Percentiles rank a stretch among this genome's conserved stretches.
Evolutionary conservation across 2,113 vertebrate species (phyloP).

Genomic region (Danionella cerebrum): DNA sequence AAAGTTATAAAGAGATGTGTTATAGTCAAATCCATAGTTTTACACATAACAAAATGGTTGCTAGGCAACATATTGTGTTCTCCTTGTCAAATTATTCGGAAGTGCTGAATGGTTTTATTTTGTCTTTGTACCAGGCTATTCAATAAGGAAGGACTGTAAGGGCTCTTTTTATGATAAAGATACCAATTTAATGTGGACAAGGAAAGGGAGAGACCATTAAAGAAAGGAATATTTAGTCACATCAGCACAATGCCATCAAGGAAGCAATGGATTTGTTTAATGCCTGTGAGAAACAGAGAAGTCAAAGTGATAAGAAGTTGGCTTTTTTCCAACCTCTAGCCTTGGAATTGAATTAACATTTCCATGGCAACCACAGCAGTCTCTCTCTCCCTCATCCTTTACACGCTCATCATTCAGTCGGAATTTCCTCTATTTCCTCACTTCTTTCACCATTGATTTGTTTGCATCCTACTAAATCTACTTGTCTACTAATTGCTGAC

Average conservation of each 20-base stretch:
- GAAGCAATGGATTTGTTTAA: conserved; percentile 9
- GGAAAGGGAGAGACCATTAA: not conserved
- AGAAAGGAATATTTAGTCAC: not conserved
- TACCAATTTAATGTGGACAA: not conserved
- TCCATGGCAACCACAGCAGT: conserved; percentile 25
- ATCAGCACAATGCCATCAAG: conserved; percentile 2
- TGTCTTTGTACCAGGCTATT: not conserved
- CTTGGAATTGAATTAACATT: conserved; percentile 37
- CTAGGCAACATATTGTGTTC: too few species aligned
- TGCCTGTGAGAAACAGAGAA: not conserved
- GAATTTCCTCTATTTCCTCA: conserved; percentile 5
- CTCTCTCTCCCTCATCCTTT: not conserved
- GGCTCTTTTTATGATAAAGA: too few species aligned
- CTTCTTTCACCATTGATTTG: not conserved
- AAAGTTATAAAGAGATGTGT: too few species aligned
- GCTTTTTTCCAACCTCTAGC: conserved; percentile 8
- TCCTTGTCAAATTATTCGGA: too few species aligned
- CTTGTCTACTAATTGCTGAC: too few species aligned
- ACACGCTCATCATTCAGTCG: not conserved
- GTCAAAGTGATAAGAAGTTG: conserved; percentile 16
- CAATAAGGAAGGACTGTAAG: not conserved
- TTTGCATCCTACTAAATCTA: conserved; percentile 5
- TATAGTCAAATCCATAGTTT: too few species aligned
- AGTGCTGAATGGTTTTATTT: too few species aligned
- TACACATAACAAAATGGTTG: too few species aligned